phyloP scores from a whole-genome alignment of 92 coral and sea anemone genomes.

The Galaxea fascicularis region DNA sequence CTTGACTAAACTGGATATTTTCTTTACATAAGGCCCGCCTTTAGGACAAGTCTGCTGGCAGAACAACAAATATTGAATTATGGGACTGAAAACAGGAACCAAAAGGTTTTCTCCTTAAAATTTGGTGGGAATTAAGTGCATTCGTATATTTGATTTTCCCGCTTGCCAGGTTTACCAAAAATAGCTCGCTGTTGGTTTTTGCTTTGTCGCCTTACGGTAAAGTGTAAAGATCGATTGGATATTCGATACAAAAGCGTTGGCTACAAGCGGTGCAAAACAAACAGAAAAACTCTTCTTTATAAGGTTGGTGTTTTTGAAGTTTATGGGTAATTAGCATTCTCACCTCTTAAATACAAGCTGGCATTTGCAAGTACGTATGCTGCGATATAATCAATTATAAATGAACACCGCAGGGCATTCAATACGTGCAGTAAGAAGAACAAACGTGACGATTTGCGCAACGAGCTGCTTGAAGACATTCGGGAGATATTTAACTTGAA shows the following conservation, averaged over 20 bases:
- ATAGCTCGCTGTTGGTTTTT: constrained; percentile 4
- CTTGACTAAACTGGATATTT: no score
- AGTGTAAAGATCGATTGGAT: neutral
- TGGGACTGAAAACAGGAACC: no score
- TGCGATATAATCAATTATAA: constrained; percentile 8
- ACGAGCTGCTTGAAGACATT: neutral
- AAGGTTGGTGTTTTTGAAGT: neutral
- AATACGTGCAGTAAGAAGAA: neutral
- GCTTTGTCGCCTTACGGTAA: constrained; percentile 4
- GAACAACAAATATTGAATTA: no score
- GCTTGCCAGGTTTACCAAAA: neutral
- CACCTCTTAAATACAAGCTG: neutral
- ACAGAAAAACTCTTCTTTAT: neutral
- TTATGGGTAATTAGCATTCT: neutral
- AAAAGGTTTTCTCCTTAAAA: neutral
- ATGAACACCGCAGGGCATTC: constrained; percentile 1
- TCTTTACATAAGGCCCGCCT: no score
- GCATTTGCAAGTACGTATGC: neutral
- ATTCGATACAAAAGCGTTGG: neutral
- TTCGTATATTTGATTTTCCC: constrained; percentile 14
- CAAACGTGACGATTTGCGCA: neutral
- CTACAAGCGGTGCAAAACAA: neutral
- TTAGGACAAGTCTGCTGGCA: no score
- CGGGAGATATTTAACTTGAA: neutral
- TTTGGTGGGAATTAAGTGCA: constrained; percentile 1